These are phyloP conservation scores for Myotis yumanensis DNA, from an alignment of 2,113 vertebrate genomes.

Conservation along the genomic window DNA sequence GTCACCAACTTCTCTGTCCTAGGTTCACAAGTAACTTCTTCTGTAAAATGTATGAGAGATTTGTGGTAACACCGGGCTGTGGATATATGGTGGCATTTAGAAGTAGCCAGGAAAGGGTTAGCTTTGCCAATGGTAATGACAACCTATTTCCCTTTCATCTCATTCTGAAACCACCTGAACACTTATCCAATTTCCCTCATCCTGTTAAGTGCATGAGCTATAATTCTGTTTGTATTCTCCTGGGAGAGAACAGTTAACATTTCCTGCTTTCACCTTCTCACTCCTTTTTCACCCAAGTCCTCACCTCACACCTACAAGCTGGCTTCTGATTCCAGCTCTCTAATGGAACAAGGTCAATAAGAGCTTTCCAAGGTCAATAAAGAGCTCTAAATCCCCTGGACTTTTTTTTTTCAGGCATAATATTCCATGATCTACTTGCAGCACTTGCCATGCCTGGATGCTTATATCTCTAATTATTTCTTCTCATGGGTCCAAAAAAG, in stretches of 20 bases:
- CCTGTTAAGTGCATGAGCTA: not conserved
- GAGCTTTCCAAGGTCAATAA: slow-evolving; percentile 46
- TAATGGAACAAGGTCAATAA: not conserved
- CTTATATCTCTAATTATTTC: slow-evolving; percentile 11
- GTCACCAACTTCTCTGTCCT: not conserved
- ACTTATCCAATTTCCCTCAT: not conserved
- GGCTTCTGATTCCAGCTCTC: not conserved
- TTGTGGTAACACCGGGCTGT: not conserved
- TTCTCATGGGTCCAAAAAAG: not conserved
- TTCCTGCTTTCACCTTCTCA: not conserved
- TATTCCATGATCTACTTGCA: slow-evolving; percentile 6
- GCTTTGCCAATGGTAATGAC: not conserved
- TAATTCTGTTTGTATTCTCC: not conserved
- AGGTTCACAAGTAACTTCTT: not conserved
- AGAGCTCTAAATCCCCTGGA: not conserved
- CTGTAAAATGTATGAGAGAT: not conserved
- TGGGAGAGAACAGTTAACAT: not conserved
- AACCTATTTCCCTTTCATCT: not conserved
- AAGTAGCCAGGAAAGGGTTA: not conserved
- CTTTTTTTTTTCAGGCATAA: slow-evolving; percentile 8
- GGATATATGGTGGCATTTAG: not conserved
- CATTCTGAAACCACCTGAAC: not conserved
- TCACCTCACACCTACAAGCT: not conserved
- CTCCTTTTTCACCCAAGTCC: not conserved
- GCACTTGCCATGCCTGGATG: not conserved